A percentile compares a stretch with the other conserved stretches of the same genome.
Conservation (phyloP, 2,797 vertebrate genomes). For the Pyrrhura leucotis region DNA sequence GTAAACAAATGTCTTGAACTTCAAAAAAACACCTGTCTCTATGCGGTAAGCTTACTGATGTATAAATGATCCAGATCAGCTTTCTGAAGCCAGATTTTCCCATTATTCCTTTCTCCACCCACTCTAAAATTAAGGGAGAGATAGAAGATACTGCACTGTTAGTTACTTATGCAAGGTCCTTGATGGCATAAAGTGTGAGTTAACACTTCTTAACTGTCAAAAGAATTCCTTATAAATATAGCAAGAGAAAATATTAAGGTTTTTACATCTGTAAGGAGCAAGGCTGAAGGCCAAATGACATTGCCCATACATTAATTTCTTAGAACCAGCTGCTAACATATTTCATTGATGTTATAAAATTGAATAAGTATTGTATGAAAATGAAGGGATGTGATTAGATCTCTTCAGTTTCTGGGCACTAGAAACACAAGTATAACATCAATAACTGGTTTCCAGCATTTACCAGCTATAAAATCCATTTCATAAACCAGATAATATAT, state of each 20-base stretch:
- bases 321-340: not conserved
- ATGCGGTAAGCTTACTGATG: not conserved
- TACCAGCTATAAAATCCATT: conserved; percentile 1
- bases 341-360: not conserved
- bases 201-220: not conserved
- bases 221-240: not conserved
- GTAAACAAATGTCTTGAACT: not conserved
- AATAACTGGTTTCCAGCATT: not conserved
- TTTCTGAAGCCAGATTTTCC: not conserved
- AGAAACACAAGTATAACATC: not conserved
- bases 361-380: conserved; percentile 10
- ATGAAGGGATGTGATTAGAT: not conserved
- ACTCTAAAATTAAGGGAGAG: not conserved
- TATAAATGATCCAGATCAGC: not conserved
- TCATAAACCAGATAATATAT: not conserved
- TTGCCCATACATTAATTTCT: not conserved
- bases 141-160: not conserved
- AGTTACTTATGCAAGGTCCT: not conserved
- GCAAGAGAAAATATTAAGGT: not conserved
- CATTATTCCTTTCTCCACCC: not conserved
- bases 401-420: not conserved
- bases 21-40: not conserved
- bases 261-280: not conserved
- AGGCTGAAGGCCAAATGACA: not conserved
- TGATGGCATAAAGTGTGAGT: not conserved